Percentiles rank a stretch among this genome's conserved stretches.
Conservation (phyloP, 1,140 invertebrate genomes). For the Tetramorium alpestre region DNA sequence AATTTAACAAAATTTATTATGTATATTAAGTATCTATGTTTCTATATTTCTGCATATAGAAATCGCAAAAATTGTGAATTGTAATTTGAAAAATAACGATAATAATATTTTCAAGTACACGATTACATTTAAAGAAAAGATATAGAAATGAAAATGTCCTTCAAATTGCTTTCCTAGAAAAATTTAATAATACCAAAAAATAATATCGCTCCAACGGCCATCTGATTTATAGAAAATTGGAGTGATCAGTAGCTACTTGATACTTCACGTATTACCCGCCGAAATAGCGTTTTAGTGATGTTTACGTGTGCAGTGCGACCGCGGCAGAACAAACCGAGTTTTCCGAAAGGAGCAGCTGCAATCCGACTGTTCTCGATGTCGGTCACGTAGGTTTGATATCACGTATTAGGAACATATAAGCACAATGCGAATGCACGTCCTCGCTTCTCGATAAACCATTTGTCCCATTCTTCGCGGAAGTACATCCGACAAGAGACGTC, state of each 20-base stretch:
- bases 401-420: slow-evolving; percentile 58
- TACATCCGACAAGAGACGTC: slow-evolving; percentile 26
- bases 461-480: slow-evolving; percentile 39
- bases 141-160: neutral
- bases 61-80: neutral
- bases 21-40: neutral
- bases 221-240: neutral
- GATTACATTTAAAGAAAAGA: neutral
- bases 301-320: slow-evolving; percentile 7
- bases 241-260: neutral
- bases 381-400: slow-evolving; percentile 54
- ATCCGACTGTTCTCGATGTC: slow-evolving; percentile 40
- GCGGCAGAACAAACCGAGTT: slow-evolving; percentile 23
- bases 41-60: neutral
- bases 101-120: neutral
- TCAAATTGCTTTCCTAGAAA: neutral
- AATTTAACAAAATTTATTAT: neutral
- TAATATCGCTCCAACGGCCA: neutral
- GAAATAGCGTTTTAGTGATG: slow-evolving; percentile 27
- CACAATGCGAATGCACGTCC: slow-evolving; percentile 50
- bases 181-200: neutral
- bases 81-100: neutral
- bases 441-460: slow-evolving; percentile 48
- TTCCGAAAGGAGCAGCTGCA: slow-evolving; percentile 45
- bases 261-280: neutral